phyloP scores from a whole-genome alignment of 2,113 vertebrate species.

The Lagopus leucura region DNA sequence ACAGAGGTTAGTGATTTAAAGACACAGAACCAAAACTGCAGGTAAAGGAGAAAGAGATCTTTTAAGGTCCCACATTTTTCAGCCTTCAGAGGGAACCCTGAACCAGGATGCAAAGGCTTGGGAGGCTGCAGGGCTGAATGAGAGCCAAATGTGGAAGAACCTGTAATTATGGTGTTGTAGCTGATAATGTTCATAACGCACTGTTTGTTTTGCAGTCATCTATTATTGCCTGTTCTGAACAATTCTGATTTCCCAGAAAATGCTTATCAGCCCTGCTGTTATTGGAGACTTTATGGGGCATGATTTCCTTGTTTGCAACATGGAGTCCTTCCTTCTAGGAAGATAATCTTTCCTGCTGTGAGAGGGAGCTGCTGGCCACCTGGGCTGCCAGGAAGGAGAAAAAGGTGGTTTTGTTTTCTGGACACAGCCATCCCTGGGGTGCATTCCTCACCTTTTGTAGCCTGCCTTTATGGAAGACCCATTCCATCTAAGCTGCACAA shows the following conservation, averaged over 20 bases:
- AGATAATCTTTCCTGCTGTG: neutral
- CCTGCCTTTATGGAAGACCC: neutral
- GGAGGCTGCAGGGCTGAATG: neutral
- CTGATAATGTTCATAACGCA: neutral
- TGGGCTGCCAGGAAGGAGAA: neutral
- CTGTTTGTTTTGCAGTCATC: neutral
- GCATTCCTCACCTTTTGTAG: neutral
- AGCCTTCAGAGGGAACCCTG: neutral
- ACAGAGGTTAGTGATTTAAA: neutral
- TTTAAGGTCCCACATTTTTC: constrained; percentile 24
- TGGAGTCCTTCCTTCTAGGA: neutral
- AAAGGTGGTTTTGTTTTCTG: neutral
- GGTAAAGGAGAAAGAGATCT: neutral
- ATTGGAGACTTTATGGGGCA: neutral
- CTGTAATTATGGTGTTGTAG: neutral
- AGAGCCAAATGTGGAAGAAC: neutral
- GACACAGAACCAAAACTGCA: neutral
- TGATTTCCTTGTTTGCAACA: neutral
- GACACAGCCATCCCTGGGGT: neutral
- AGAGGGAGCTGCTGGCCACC: neutral
- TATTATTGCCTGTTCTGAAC: neutral
- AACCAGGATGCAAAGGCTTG: neutral
- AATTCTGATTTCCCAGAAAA: neutral
- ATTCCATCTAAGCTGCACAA: neutral
- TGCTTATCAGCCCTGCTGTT: neutral